phyloP scores from a whole-genome alignment of 2,797 vertebrate species.

The Microctenopoma stevenorrisi region DNA sequence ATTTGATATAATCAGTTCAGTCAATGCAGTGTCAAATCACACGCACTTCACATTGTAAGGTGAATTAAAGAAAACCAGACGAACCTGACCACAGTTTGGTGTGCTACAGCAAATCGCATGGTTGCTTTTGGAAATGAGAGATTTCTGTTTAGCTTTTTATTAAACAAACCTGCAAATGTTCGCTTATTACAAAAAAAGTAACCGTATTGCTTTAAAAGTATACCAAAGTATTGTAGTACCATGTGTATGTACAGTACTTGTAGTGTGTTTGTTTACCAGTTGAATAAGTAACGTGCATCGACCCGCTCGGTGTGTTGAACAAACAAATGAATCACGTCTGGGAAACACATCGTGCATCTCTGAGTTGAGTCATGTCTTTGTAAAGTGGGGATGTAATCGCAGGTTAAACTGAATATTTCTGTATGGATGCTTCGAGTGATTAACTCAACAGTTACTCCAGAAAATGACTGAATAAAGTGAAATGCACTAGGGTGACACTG shows the following conservation, averaged over 20 bases:
- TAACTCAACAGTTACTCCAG: too few relatives aligned
- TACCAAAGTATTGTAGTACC: too few relatives aligned
- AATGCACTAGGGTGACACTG: background rate
- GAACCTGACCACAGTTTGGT: too few relatives aligned
- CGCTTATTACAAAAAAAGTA: background rate
- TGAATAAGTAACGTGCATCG: too few relatives aligned
- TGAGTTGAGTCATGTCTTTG: background rate
- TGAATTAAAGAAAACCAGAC: background rate
- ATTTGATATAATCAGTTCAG: background rate
- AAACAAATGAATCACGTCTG: background rate
- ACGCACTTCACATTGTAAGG: too few relatives aligned
- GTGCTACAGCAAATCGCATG: too few relatives aligned
- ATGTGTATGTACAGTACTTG: too few relatives aligned
- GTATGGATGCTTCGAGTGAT: background rate
- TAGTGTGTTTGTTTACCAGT: too few relatives aligned
- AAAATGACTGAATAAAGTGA: background rate
- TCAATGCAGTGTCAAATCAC: too few relatives aligned
- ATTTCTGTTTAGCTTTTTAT: background rate
- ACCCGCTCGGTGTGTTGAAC: background rate
- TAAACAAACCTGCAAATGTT: too few relatives aligned
- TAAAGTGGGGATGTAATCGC: background rate
- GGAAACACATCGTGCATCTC: background rate
- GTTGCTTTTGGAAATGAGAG: background rate
- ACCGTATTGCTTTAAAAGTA: too few relatives aligned
- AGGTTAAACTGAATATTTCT: background rate